Evolutionary conservation across 2,888 invertebrate genomes (phyloP).

Genomic region (Stenchaetothrips biformis): DNA sequence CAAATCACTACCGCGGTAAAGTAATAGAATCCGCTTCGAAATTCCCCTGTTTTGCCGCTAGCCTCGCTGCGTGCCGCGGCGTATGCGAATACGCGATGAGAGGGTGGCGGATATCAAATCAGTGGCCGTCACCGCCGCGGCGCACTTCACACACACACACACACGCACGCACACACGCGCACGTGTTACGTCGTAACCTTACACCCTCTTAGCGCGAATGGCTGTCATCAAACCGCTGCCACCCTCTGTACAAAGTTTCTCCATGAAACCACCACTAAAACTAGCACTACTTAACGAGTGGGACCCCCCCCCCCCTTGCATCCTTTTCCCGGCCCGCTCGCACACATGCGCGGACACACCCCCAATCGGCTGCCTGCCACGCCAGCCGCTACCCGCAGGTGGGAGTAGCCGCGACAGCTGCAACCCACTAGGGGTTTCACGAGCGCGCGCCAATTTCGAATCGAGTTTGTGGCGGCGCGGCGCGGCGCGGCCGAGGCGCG

Average conservation of each 20-base stretch:
- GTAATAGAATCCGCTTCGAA: neutral
- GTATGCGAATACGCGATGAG: neutral
- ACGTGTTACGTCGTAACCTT: conserved; percentile 6
- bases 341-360: too few species aligned
- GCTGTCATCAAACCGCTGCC: conserved; percentile 24
- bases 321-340: too few species aligned
- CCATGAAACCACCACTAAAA: conserved; percentile 21
- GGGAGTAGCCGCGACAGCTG: too few species aligned
- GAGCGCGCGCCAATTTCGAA: too few species aligned
- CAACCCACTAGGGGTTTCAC: too few species aligned
- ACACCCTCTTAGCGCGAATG: conserved; percentile 24
- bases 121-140: neutral
- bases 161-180: neutral
- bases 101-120: neutral
- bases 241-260: conserved; percentile 10
- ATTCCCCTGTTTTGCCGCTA: neutral
- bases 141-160: neutral
- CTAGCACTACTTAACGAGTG: conserved; percentile 8
- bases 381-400: too few species aligned
- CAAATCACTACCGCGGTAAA: too few species aligned
- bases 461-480: too few species aligned
- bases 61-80: neutral
- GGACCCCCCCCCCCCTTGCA: neutral
- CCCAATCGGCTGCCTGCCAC: too few species aligned
- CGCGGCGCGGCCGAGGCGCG: too few species aligned